Evolutionary conservation across 2,797 vertebrate genomes (phyloP), one percentile per base, ranked within the genome.

Genomic region (Astyanax mexicanus): DNA sequence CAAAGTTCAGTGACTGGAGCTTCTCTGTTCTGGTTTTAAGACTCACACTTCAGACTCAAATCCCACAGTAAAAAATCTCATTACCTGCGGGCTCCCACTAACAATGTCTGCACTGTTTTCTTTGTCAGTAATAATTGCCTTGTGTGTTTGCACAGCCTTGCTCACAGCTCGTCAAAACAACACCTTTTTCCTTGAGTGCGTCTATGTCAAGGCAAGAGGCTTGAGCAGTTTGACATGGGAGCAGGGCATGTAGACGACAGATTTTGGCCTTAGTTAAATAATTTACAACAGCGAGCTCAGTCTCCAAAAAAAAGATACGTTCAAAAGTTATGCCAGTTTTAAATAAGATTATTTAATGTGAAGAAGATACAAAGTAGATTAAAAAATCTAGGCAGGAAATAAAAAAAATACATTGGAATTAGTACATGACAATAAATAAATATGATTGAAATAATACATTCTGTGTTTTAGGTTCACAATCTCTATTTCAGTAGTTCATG

Each of bases 101-200:
- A 60, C 57, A 60, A 60, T 1, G 25, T 12, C 23, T 52, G 11
- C 17, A 37, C 13, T 19, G 9, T 12, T 12, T 23, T 3, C 38
- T 40, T 67, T 32, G 4, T 68, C n/a, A 51, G n/a, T 37, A 68
- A 68, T 68, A 51, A 68, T 51, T 68, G 45, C n/a, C 45, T 27
- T 29, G 11, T 54, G 45, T 42, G 15, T 37, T 75, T 68, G 40
- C n/a, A 21, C 27, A 52, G 42, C 45, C 25, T 17, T 29, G 25
- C 80, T 74, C 27, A 27, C 38, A 69, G 72, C 67, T 42, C 35
- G 57, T 51, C 78, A 35, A n/a, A 38, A 49, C 78, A 61, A 51
- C 44, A 51, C 65, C 45, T 37, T 51, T 37, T 49, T 29, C 45
- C 44, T 61, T 69, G 54, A 51, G 23, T 38, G 29, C 21, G 51